Base-by-base conservation (phyloP, 1,140 invertebrate species). In the Onthophagus taurus region DNA sequence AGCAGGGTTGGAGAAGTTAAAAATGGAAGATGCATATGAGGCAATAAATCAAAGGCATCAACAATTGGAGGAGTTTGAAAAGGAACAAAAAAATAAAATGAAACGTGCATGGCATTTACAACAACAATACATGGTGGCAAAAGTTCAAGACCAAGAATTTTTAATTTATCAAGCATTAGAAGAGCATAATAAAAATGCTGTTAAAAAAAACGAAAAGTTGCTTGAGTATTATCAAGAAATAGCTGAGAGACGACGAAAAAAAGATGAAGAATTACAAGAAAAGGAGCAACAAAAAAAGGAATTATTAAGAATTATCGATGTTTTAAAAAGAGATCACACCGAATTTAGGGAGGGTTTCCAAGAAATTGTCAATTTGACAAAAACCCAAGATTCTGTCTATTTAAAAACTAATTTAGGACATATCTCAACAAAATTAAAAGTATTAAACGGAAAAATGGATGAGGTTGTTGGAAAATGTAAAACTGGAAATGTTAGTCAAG, bases 401-500 rank as follows among this genome's bases (percentile, higher is more conserved):
- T 11, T 48, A 47, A 42, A 34, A 41, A n/a, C 20, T 57, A 1
- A 31, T 41, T 45, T 65, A 4, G 41, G 37, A 3, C 44, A 61
- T 8, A 47, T 64, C 45, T 51, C 48, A n/a, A 45, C 47, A 26
- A 58, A 56, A 45, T 52, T 73, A 11, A 60, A 62, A 45, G 53
- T 63, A 23, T 43, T 69, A 3, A 44, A 46, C 14, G 21, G 49
- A 12, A 56, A 60, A 37, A 72, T 77, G 42, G 68, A 70, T 36
- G 31, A 53, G 13, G 64, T 79, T 30, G 66, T 71, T 49, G 67
- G 72, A 34, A 69, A 68, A 47, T 70, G 71, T 55, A 70, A 68
- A 57, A 59, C 48, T 42, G 63, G 55, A 50, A 65, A 63, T 51
- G 54, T 70, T 16, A 58, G 54, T 37, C 70, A 74, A 21, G 66